phyloP scores from a whole-genome alignment of 2,888 invertebrate species.

The Clepsis dumicolana region DNA sequence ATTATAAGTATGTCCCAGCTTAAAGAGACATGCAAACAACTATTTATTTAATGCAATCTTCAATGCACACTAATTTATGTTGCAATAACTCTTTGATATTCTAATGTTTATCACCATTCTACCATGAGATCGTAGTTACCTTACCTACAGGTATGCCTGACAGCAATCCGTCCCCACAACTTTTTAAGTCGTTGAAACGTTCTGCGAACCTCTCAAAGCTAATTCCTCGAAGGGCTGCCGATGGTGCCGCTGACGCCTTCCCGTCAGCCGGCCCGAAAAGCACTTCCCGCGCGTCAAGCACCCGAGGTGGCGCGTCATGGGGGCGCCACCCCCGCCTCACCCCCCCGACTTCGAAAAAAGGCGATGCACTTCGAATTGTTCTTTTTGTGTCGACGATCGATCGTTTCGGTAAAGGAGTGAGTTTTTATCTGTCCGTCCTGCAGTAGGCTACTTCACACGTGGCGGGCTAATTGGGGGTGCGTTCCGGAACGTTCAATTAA shows the following conservation, averaged over 20 bases:
- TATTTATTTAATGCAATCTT: not conserved
- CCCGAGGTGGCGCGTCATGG: constrained; percentile 60
- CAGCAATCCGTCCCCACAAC: constrained; percentile 29
- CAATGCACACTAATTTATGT: no score
- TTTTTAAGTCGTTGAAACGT: constrained; percentile 44
- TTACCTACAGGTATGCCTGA: constrained; percentile 29
- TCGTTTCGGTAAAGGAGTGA: constrained; percentile 83
- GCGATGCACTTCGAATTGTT: constrained; percentile 84
- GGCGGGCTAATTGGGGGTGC: constrained; percentile 74
- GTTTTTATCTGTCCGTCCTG: constrained; percentile 77
- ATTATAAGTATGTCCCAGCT: not conserved
- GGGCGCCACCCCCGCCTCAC: constrained; percentile 66
- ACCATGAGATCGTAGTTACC: not conserved
- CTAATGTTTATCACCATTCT: not conserved
- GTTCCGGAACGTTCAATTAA: constrained; percentile 63
- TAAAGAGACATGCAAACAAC: not conserved
- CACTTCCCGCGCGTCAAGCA: constrained; percentile 78
- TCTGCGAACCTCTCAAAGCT: constrained; percentile 57
- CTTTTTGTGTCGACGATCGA: constrained; percentile 85
- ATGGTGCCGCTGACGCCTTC: constrained; percentile 68
- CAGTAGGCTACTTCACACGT: constrained; percentile 76
- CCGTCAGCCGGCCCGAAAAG: constrained; percentile 75
- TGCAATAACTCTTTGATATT: no score
- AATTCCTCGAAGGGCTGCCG: constrained; percentile 62
- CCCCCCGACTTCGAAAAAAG: constrained; percentile 80